phyloP scores from a whole-genome alignment of 2,888 invertebrate genomes.

The Limnephilus lunatus region DNA sequence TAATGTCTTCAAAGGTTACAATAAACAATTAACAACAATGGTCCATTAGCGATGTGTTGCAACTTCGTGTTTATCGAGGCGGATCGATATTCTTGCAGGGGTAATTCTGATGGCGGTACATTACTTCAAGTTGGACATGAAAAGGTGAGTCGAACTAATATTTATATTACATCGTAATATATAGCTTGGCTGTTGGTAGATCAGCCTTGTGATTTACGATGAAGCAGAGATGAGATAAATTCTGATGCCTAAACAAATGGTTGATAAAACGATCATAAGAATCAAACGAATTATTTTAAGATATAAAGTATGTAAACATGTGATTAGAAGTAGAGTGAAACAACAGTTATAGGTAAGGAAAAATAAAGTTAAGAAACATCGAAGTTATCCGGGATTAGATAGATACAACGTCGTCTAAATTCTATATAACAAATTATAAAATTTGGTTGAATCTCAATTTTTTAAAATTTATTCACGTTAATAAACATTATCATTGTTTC shows the following conservation, averaged over 20 bases:
- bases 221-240: background rate
- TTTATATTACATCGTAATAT: background rate
- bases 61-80: background rate
- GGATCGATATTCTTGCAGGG: background rate
- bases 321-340: too few species aligned
- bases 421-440: too few species aligned
- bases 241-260: background rate
- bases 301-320: too few species aligned
- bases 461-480: background rate
- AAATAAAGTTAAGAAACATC: too few species aligned
- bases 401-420: too few species aligned
- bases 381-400: too few species aligned
- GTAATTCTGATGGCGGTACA: background rate
- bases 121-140: background rate
- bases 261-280: too few species aligned
- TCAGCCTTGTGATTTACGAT: background rate
- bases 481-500: background rate
- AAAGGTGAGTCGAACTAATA: background rate
- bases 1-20: background rate
- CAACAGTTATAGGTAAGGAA: too few species aligned
- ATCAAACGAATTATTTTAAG: too few species aligned
- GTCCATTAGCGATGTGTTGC: background rate
- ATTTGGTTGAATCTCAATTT: too few species aligned
- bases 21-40: background rate
- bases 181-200: background rate